phyloP scores from a whole-genome alignment of 2,888 invertebrate genomes.

The Macaria liturata region DNA sequence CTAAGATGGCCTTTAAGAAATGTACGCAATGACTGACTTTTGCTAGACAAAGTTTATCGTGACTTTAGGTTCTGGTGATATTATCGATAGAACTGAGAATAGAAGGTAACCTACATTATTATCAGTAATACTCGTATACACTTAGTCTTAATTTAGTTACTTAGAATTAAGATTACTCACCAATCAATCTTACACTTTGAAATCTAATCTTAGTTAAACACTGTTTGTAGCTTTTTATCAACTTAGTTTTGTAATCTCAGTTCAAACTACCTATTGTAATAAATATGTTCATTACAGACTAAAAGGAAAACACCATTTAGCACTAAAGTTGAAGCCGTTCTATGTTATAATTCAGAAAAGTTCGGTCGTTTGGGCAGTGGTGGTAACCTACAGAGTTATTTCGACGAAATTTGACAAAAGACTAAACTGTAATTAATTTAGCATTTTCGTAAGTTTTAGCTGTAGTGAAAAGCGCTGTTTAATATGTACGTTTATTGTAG shows the following conservation, averaged over 20 bases:
- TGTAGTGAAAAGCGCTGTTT: too few species aligned
- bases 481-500: too few species aligned
- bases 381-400: not conserved
- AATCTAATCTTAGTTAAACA: too few species aligned
- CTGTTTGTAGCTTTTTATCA: too few species aligned
- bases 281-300: conserved; percentile 24
- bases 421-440: conserved; percentile 2
- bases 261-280: conserved; percentile 19
- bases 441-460: not conserved
- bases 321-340: conserved; percentile 1
- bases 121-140: too few species aligned
- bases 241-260: too few species aligned
- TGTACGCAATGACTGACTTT: conserved; percentile 5
- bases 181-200: too few species aligned
- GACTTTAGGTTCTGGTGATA: not conserved
- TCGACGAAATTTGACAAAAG: conserved; percentile 3
- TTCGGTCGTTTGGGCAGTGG: conserved; percentile 2
- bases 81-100: not conserved
- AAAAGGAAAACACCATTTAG: conserved; percentile 27
- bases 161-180: too few species aligned
- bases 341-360: conserved; percentile 6
- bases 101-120: too few species aligned
- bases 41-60: conserved; percentile 5
- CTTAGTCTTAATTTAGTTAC: too few species aligned
- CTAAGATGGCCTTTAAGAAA: conserved; percentile 7